Conservation (phyloP, 2,888 invertebrate genomes). For the Lochmaea crataegi region DNA sequence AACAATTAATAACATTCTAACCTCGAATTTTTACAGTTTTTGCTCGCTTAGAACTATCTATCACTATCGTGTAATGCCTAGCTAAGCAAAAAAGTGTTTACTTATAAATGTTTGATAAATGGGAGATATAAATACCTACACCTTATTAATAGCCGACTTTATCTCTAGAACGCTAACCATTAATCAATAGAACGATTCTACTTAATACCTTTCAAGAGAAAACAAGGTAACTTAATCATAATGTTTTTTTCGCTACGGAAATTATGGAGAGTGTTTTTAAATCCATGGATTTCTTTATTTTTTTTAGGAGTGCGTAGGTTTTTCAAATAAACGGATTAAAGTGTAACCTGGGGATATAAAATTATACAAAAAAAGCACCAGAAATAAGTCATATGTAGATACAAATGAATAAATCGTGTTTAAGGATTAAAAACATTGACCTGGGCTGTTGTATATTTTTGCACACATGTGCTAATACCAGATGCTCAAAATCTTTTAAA, state of each 20-base stretch:
- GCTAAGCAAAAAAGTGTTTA: background rate
- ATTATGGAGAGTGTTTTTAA: background rate
- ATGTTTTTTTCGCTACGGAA: background rate
- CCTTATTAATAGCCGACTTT: background rate
- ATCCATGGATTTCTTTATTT: background rate
- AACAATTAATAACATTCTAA: too few relatives aligned
- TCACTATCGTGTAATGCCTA: background rate
- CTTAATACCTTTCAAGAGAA: conserved; percentile 13
- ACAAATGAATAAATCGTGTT: too few relatives aligned
- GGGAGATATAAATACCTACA: background rate
- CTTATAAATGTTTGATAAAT: background rate
- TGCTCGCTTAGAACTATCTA: background rate
- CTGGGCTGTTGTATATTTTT: too few relatives aligned
- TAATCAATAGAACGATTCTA: conserved; percentile 7
- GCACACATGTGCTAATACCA: too few relatives aligned
- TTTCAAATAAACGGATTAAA: too few relatives aligned
- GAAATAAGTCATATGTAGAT: too few relatives aligned
- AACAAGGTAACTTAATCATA: conserved; percentile 1
- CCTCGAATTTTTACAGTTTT: background rate
- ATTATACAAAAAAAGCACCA: too few relatives aligned
- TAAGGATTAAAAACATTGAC: too few relatives aligned
- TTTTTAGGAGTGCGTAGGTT: too few relatives aligned
- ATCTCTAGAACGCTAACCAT: background rate
- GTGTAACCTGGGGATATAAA: too few relatives aligned
- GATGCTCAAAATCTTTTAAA: too few relatives aligned